phyloP scores from a whole-genome alignment of 2,113 vertebrate genomes.

The Ranitomeya imitator region DNA sequence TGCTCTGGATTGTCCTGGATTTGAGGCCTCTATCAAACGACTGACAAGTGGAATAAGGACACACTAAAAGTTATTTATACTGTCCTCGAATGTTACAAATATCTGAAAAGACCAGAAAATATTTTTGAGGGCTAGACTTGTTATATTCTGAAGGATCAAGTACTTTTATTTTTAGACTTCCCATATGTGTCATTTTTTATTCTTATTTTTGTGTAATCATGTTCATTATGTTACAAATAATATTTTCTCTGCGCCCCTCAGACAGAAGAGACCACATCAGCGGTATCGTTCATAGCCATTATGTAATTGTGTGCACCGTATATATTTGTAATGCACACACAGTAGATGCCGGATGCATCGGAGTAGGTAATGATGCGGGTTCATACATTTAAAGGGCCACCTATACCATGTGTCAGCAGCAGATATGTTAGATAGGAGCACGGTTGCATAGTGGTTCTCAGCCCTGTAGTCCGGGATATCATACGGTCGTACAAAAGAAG shows the following conservation, averaged over 20 bases:
- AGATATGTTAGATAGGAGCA: not conserved
- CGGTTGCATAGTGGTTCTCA: not conserved
- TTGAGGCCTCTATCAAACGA: slow-evolving; percentile 25
- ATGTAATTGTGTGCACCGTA: not conserved
- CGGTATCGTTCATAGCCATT: not conserved
- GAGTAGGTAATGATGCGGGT: not conserved
- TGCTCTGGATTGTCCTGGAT: slow-evolving; percentile 24
- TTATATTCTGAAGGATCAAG: slow-evolving; percentile 30
- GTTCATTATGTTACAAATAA: slow-evolving; percentile 17
- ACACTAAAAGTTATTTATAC: slow-evolving; percentile 48
- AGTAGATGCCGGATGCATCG: not conserved
- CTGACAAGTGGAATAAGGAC: slow-evolving; percentile 32
- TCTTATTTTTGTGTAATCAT: not conserved
- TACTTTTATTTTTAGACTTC: slow-evolving; percentile 20
- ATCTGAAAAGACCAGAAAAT: not conserved
- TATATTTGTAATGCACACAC: not conserved
- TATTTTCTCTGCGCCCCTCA: not conserved
- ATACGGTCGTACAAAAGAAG: not conserved
- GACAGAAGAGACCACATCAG: not conserved
- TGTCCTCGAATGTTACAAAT: slow-evolving; percentile 2
- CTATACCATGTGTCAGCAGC: not conserved
- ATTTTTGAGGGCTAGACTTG: slow-evolving; percentile 42
- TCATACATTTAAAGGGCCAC: not conserved
- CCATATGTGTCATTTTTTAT: slow-evolving; percentile 25
- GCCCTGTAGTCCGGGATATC: not conserved